These are phyloP conservation scores for Dryobates pubescens DNA, from an alignment of 2,797 vertebrate species.

Conservation along the genomic window DNA sequence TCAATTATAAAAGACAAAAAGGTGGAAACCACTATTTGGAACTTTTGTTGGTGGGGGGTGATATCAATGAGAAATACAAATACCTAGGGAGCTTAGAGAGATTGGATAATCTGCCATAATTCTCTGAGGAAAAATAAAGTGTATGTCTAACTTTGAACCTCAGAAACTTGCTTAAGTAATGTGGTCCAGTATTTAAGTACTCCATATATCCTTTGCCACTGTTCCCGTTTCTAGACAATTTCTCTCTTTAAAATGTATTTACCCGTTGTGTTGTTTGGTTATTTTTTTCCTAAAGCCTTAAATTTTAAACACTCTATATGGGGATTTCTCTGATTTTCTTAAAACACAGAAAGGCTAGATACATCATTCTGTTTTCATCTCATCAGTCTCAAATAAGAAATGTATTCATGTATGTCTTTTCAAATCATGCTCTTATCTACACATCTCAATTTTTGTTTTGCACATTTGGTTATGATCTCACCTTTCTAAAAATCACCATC, in stretches of 20 bases:
- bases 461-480: not conserved
- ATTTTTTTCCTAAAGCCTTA: not conserved
- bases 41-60: not conserved
- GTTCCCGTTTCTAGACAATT: not conserved
- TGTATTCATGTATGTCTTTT: not conserved
- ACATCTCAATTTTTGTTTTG: not conserved
- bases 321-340: not conserved
- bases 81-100: not conserved
- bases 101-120: not conserved
- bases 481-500: not conserved
- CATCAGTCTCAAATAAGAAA: not conserved
- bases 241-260: not conserved
- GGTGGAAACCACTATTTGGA: not conserved
- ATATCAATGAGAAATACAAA: not conserved
- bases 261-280: too few relatives aligned
- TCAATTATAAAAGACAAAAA: not conserved
- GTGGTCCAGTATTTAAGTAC: not conserved
- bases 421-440: not conserved
- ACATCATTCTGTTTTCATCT: not conserved
- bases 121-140: not conserved
- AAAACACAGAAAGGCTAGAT: not conserved
- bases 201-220: not conserved
- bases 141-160: not conserved
- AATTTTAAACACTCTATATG: not conserved
- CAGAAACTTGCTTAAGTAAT: not conserved